phyloP scores from a whole-genome alignment of 2,888 invertebrate species.

The Strigamia transsilvanica region DNA sequence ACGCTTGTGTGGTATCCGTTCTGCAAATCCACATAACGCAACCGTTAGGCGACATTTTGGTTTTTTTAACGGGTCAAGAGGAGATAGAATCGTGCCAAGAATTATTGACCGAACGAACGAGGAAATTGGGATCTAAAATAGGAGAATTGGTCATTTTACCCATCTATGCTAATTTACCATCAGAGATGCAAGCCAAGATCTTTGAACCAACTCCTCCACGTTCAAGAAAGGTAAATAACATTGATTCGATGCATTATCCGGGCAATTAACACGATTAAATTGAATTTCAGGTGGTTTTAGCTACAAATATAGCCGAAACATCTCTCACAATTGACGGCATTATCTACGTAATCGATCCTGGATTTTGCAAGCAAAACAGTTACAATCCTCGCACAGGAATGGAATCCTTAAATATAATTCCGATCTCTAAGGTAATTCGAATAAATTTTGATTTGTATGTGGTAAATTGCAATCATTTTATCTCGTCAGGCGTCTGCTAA shows the following conservation, averaged over 20 bases:
- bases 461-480: conserved; percentile 56
- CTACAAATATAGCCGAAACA: conserved; percentile 99
- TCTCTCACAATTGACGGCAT: conserved; percentile 99
- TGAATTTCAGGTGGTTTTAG: conserved; percentile 78
- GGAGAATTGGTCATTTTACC: conserved; percentile 91
- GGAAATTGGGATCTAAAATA: conserved; percentile 91
- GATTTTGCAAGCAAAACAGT: conserved; percentile 98
- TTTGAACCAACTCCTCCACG: conserved; percentile 97
- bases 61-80: conserved; percentile 86
- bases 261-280: conserved; percentile 33
- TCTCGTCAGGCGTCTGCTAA: conserved; percentile 79
- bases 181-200: conserved; percentile 98
- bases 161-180: conserved; percentile 97
- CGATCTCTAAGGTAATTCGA: conserved; percentile 80
- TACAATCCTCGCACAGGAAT: conserved; percentile 97
- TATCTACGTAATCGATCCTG: conserved; percentile 98
- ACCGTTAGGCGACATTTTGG: conserved; percentile 92
- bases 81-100: conserved; percentile 68
- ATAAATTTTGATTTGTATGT: background rate
- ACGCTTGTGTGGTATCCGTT: conserved; percentile 96
- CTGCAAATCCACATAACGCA: conserved; percentile 98
- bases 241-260: background rate
- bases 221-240: conserved; percentile 78
- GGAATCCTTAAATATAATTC: conserved; percentile 98
- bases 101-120: conserved; percentile 75